These are phyloP conservation scores for Thalassophryne amazonica DNA, from an alignment of 2,797 vertebrate species.

Conservation along the genomic window DNA sequence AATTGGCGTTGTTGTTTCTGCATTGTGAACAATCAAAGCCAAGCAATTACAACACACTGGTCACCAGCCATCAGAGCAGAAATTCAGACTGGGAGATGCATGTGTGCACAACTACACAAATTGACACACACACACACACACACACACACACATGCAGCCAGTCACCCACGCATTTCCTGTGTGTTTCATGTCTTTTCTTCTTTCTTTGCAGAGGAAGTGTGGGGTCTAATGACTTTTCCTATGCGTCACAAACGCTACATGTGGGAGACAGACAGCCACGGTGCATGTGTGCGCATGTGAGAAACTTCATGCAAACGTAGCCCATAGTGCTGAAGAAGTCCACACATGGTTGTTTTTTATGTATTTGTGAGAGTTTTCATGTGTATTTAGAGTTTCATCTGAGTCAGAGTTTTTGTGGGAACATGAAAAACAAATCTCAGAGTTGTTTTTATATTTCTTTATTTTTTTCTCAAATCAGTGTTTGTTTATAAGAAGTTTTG, in stretches of 20 bases:
- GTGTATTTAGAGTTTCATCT: conserved; percentile 15
- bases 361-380: conserved; percentile 21
- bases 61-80: conserved; percentile 39
- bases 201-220: conserved; percentile 71
- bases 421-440: no score
- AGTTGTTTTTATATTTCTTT: no score
- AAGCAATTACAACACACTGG: conserved; percentile 53
- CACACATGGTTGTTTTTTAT: conserved; percentile 28
- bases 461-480: no score
- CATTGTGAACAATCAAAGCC: conserved; percentile 54
- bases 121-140: neutral
- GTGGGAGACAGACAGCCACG: conserved; percentile 60
- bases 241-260: conserved; percentile 65
- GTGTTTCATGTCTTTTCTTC: conserved; percentile 64
- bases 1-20: conserved; percentile 46
- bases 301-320: conserved; percentile 45
- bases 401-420: conserved; percentile 17
- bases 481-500: no score
- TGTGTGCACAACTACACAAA: conserved; percentile 15
- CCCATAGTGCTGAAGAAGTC: conserved; percentile 23
- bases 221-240: conserved; percentile 73
- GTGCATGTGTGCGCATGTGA: conserved; percentile 52
- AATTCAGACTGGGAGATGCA: conserved; percentile 25
- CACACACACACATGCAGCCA: conserved; percentile 28
- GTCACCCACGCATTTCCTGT: conserved; percentile 73